Conservation (phyloP, 2,113 vertebrate species). For the Gymnogyps californianus region DNA sequence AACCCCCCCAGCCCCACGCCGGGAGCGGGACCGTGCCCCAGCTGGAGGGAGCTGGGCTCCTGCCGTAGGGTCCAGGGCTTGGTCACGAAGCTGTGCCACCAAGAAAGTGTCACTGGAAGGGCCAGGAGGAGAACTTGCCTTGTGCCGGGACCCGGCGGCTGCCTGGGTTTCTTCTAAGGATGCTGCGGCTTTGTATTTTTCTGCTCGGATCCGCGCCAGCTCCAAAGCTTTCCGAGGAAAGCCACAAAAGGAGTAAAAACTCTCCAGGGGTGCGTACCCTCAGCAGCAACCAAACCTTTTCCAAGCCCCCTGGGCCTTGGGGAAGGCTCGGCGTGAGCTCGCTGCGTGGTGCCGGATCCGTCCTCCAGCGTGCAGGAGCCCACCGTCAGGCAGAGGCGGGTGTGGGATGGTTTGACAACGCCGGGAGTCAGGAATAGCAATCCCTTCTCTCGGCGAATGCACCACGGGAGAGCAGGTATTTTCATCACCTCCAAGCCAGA, state of each 20-base stretch:
- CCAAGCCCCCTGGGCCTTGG: rapidly evolving
- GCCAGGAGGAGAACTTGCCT: neutral
- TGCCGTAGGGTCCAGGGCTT: neutral
- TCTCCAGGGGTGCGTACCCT: rapidly evolving
- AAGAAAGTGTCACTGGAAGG: neutral
- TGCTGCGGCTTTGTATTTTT: neutral
- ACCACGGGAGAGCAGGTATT: rapidly evolving
- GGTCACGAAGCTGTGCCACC: neutral
- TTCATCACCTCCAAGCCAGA: neutral
- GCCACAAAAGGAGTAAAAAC: neutral
- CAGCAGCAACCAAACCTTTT: neutral
- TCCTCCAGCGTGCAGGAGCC: neutral
- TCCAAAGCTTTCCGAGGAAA: neutral
- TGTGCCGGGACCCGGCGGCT: rapidly evolving
- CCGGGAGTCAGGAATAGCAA: neutral
- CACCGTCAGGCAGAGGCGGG: rapidly evolving
- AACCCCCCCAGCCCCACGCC: no score
- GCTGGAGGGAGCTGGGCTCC: neutral
- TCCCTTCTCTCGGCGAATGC: neutral
- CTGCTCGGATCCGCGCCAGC: rapidly evolving
- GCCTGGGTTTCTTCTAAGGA: neutral
- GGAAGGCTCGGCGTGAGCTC: neutral
- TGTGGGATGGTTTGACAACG: neutral
- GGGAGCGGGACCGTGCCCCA: neutral
- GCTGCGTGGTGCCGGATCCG: rapidly evolving